Evolutionary conservation across 2,113 vertebrate genomes (phyloP), one percentile per base, ranked within the genome.

Genomic region (Halcyon malimbica): DNA sequence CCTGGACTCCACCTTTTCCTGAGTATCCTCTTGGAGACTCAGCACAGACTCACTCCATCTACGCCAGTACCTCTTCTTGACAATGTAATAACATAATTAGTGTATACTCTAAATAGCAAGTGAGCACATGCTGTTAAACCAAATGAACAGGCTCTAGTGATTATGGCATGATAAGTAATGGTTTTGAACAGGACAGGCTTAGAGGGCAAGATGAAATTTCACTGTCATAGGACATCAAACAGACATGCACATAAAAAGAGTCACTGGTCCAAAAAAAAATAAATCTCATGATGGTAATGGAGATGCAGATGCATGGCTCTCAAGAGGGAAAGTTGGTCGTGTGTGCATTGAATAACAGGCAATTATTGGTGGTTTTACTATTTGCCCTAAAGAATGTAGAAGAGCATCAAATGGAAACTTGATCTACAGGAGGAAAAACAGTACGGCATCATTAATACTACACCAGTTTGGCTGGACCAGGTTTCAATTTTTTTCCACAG

Each of bases 321-420:
- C 10, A 3, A 3, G 48, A 78, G 82, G 81, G 87, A 96, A 91
- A 81, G 81, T 21, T 64, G 83, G 82, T 75, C 6, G 3, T 76
- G 95, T 95, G 96, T 91, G 94, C 94, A 63, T 90, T 98, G 95
- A 96, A 93, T 97, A 98, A 96, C 95, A 96, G 94, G 70, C 95
- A 98, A 97, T 98, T 98, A 97, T 75, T 4, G 0, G 91, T 4
- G 87, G 95, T 59, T 96, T 96, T 97, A 91, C 95, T 87, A 48
- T 70, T 93, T 95, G 91, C 87, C 76, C 71, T 69, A 25, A 97
- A 97, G 92, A 97, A 96, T 89, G 74, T 39, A 92, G 89, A 94
- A 85, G 60, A 57, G 17, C 5, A 2, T 97, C 81, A 86, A 87
- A 74, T 65, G 74, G 97, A 96, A 98, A 98, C 51, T 31, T 42